Evolutionary conservation across 2,113 vertebrate genomes (phyloP), one percentile per base, ranked within the genome.

Genomic region (Mustelus asterias): DNA sequence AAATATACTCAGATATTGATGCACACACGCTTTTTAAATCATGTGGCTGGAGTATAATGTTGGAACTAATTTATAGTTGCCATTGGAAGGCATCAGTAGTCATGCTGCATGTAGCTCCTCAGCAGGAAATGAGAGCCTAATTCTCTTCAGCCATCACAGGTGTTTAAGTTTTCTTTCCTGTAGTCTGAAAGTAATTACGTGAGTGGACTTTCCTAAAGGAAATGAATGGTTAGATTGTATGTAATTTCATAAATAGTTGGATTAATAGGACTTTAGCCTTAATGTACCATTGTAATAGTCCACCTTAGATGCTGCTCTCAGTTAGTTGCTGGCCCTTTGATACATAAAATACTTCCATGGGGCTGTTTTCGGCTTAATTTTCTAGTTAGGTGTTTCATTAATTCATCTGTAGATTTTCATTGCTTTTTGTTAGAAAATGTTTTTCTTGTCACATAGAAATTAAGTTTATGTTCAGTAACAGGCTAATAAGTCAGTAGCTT

Each of bases 401-500:
- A 97, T 97, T 97, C 97, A 97, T 96, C 96, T 95, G 41, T 96
- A 94, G 96, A 95, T 96, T 96, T 97, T 58, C 2, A 96, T 97
- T 96, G 96, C 96, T 96, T 96, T 97, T 98, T 97, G 96, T 96
- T 96, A 96, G 96, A 96, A 97, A 97, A 96, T 97, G 97, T 97
- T 97, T 95, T 44, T 95, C 70, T 97, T 97, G 97, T 98, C 97
- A 97, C 97, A 97, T 97, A 96, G 97, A 97, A 97, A 97, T 97
- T 96, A 97, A 98, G 98, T 98, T 98, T 98, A 97, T 98, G 96
- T 97, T 97, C 97, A 97, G 98, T 98, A 98, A 98, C 97, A 98
- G 98, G 97, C 98, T 98, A 98, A 98, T 98, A 98, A 98, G 97
- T 97, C 98, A 97, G 97, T 97, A 98, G 98, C 98, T 98, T 97